Conservation (phyloP, 2,797 vertebrate species). For the Parambassis ranga region DNA sequence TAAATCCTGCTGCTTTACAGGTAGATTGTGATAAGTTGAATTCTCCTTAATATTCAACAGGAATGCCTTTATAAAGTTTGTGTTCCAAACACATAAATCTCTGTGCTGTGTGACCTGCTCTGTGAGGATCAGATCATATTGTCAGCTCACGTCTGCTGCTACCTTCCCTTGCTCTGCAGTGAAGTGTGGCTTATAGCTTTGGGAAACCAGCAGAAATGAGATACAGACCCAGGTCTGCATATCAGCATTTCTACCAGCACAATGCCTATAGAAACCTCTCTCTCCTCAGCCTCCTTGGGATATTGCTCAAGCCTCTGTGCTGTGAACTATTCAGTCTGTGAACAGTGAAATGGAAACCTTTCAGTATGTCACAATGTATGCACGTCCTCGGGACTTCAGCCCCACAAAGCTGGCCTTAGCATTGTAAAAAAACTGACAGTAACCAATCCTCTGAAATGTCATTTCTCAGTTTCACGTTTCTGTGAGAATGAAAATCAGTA, state of each 20-base stretch:
- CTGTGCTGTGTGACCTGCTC: neutral
- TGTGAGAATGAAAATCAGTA: constrained; percentile 65
- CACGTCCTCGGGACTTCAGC: constrained; percentile 6
- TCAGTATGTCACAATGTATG: constrained; percentile 4
- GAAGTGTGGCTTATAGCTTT: constrained; percentile 33
- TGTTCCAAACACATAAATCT: neutral
- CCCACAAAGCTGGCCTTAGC: constrained; percentile 13
- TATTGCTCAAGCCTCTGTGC: constrained; percentile 24
- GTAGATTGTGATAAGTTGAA: no score
- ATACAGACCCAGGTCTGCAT: constrained; percentile 48
- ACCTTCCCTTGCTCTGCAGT: constrained; percentile 37
- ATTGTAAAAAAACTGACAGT: constrained; percentile 62
- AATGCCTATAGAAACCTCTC: constrained; percentile 49
- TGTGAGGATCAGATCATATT: constrained; percentile 11
- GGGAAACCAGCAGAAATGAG: constrained; percentile 56
- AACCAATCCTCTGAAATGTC: constrained; percentile 58
- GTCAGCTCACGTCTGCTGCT: constrained; percentile 30
- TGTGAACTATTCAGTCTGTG: constrained; percentile 33
- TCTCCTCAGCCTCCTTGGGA: constrained; percentile 31
- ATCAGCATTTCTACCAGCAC: constrained; percentile 56
- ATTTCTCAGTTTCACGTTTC: constrained; percentile 68
- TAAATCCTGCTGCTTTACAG: no score
- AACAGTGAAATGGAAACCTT: constrained; percentile 43
- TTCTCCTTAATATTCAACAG: no score
- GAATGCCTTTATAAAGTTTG: neutral